Conservation (phyloP, 2,113 vertebrate species). For the Salvelinus sp. region DNA sequence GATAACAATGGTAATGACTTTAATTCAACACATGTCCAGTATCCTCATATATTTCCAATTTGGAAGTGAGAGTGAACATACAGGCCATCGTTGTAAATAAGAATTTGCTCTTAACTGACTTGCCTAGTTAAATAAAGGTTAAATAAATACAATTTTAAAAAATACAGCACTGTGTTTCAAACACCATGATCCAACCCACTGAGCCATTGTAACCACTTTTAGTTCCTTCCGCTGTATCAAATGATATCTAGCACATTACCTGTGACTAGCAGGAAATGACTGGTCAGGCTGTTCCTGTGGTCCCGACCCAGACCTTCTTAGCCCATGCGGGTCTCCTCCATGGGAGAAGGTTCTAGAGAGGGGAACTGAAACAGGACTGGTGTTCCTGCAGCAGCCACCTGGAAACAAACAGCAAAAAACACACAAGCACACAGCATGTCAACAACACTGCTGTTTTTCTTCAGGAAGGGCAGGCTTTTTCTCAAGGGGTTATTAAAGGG, state of each 20-base stretch:
- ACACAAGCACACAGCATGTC: background rate
- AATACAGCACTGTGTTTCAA: too few relatives aligned
- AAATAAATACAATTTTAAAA: too few relatives aligned
- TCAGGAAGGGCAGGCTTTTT: background rate
- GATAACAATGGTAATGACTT: too few relatives aligned
- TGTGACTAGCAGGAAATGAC: background rate
- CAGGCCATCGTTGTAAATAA: too few relatives aligned
- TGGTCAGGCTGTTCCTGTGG: background rate
- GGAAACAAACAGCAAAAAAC: background rate
- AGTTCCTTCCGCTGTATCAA: too few relatives aligned
- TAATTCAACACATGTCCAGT: too few relatives aligned
- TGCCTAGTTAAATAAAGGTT: too few relatives aligned
- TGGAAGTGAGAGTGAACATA: too few relatives aligned
- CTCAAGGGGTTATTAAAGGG: background rate
- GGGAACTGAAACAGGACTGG: background rate
- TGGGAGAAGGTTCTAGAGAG: background rate
- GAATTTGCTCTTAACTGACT: too few relatives aligned
- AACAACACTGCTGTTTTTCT: background rate
- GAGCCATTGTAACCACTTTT: too few relatives aligned
- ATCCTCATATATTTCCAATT: too few relatives aligned
- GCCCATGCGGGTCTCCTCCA: background rate
- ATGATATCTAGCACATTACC: background rate
- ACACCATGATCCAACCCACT: too few relatives aligned
- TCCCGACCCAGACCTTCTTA: background rate
- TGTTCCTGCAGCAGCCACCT: conserved; percentile 11